Conservation (phyloP, 2,888 invertebrate genomes). For the Drosophila subsilvestris region DNA sequence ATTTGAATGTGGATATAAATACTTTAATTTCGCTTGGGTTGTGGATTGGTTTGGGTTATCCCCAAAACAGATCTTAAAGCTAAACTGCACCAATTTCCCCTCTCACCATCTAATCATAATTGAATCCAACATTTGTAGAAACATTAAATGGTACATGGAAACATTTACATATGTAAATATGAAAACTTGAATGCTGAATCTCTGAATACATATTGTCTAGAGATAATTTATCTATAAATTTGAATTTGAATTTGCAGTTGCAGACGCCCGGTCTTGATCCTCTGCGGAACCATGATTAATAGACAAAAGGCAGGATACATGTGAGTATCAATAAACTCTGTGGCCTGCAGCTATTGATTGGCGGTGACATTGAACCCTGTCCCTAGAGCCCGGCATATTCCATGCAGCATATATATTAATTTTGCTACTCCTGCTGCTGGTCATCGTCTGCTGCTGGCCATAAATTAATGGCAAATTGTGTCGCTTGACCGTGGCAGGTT, state of each 20-base stretch:
- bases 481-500: conserved; percentile 34
- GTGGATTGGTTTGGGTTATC: not conserved
- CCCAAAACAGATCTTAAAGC: not conserved
- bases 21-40: not conserved
- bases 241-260: no score
- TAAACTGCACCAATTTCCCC: not conserved
- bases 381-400: conserved; percentile 1
- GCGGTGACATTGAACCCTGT: conserved; percentile 60
- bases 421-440: conserved; percentile 57
- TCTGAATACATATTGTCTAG: not conserved
- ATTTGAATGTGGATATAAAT: no score
- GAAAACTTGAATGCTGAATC: no score
- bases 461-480: conserved; percentile 61
- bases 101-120: no score
- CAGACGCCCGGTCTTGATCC: not conserved
- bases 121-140: not conserved
- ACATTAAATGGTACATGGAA: no score
- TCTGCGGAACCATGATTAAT: not conserved
- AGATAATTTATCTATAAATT: no score
- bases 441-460: conserved; percentile 56
- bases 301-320: not conserved
- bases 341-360: conserved; percentile 43
- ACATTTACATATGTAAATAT: no score
- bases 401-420: conserved; percentile 59
- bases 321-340: conserved; percentile 31